phyloP scores from a whole-genome alignment of 2,113 vertebrate genomes.

The Pantherophis guttatus region DNA sequence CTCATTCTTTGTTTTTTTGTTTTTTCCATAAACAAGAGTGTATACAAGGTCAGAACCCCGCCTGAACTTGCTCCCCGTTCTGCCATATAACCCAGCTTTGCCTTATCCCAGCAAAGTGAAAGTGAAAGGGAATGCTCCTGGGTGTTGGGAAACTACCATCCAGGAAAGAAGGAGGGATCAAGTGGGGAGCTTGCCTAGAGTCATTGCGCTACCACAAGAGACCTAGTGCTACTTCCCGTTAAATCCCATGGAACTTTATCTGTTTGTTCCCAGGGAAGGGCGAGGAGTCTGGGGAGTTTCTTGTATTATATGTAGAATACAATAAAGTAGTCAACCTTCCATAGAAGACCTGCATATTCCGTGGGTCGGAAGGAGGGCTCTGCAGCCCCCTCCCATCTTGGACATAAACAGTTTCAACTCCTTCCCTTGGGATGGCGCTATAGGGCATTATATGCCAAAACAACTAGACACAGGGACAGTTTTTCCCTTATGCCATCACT shows the following conservation, averaged over 20 bases:
- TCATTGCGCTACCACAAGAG: neutral
- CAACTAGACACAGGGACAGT: neutral
- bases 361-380: neutral
- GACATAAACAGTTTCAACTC: neutral
- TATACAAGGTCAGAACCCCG: neutral
- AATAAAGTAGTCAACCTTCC: neutral
- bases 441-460: neutral
- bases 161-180: neutral
- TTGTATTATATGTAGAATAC: neutral
- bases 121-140: neutral
- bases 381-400: neutral
- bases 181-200: neutral
- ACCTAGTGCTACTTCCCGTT: neutral
- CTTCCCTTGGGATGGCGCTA: neutral
- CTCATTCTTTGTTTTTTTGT: neutral
- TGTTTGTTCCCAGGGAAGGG: neutral
- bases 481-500: neutral
- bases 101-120: neutral
- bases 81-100: neutral
- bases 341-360: neutral
- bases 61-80: neutral
- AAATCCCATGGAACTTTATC: neutral
- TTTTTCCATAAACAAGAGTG: constrained; percentile 2
- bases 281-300: neutral
- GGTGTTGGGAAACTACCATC: neutral